These are phyloP conservation scores for Sander vitreus DNA, from an alignment of 2,113 vertebrate species.

Conservation along the genomic window DNA sequence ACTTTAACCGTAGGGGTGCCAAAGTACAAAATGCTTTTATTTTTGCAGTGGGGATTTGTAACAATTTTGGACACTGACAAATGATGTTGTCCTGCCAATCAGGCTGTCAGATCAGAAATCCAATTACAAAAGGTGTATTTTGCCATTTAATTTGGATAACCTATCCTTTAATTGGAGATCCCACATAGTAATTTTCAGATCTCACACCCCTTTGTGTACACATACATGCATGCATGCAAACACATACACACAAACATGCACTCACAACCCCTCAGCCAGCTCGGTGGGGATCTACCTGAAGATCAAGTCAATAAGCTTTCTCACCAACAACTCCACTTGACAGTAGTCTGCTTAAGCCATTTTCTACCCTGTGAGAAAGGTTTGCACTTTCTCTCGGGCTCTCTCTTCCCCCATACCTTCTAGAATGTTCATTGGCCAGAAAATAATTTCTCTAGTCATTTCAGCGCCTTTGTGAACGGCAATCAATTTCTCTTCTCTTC, in stretches of 20 bases:
- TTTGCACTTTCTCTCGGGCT: slow-evolving; percentile 60
- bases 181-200: neutral
- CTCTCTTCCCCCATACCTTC: slow-evolving; percentile 48
- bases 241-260: slow-evolving; percentile 9
- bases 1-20: neutral
- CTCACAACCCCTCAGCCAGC: slow-evolving; percentile 22
- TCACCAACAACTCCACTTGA: slow-evolving; percentile 79
- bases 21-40: neutral
- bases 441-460: slow-evolving; percentile 89
- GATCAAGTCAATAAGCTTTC: slow-evolving; percentile 76
- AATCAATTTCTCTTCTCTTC: slow-evolving; percentile 89
- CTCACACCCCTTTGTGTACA: neutral
- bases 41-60: slow-evolving; percentile 1
- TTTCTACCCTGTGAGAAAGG: slow-evolving; percentile 80
- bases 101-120: neutral
- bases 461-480: slow-evolving; percentile 86
- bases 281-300: slow-evolving; percentile 54
- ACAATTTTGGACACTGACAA: neutral
- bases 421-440: slow-evolving; percentile 87
- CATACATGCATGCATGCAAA: neutral
- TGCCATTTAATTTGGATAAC: neutral
- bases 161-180: neutral
- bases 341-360: slow-evolving; percentile 79
- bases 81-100: neutral
- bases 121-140: neutral